phyloP scores from a whole-genome alignment of 2,888 invertebrate genomes.

The Watsonalla cultraria region DNA sequence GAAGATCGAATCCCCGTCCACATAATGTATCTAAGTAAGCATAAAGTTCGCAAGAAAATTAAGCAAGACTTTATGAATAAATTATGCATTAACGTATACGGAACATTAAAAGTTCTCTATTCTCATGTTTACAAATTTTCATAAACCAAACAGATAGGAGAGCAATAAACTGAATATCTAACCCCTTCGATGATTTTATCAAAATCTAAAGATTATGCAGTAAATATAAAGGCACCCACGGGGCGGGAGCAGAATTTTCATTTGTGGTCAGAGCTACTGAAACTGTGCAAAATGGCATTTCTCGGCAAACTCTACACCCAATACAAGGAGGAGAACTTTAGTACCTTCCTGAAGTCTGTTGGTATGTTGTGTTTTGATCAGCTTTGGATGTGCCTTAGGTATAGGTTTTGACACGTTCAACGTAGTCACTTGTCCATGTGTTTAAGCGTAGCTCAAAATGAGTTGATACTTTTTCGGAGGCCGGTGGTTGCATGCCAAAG shows the following conservation, averaged over 20 bases:
- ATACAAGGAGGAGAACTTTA: constrained; percentile 16
- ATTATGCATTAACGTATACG: not conserved
- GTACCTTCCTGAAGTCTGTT: constrained; percentile 9
- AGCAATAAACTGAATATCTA: not conserved
- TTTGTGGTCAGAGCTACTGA: not conserved
- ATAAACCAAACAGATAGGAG: not conserved
- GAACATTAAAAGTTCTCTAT: not conserved
- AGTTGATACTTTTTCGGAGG: too few species aligned
- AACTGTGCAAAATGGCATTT: constrained; percentile 2
- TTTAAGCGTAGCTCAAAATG: too few species aligned
- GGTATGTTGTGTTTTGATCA: constrained; percentile 8
- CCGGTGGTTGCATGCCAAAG: too few species aligned
- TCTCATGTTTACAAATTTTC: not conserved
- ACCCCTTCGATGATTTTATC: not conserved
- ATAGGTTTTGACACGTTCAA: not conserved
- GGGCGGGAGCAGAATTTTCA: not conserved
- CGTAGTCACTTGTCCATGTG: too few species aligned
- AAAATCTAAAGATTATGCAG: constrained; percentile 2
- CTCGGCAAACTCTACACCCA: constrained; percentile 5
- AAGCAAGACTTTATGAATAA: too few species aligned
- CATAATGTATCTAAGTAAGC: too few species aligned
- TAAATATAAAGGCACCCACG: constrained; percentile 1
- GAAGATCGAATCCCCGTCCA: too few species aligned
- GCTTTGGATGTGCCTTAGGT: not conserved
- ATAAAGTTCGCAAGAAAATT: too few species aligned